Percentiles rank a stretch among this genome's conserved stretches.
Conservation (phyloP, 1,140 invertebrate genomes). For the Druon quercuslanigerum region DNA sequence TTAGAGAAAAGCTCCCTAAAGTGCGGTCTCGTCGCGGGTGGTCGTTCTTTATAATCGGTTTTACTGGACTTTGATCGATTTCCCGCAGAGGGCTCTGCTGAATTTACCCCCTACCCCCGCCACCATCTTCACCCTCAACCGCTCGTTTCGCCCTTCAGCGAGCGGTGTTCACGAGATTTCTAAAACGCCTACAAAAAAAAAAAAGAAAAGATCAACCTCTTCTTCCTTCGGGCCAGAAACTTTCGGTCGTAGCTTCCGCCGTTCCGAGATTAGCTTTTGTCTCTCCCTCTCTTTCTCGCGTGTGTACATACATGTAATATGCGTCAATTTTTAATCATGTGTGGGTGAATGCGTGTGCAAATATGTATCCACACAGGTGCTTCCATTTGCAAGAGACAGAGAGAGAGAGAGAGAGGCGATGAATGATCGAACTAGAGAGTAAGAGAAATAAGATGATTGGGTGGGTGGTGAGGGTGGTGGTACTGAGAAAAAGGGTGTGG, state of each 20-base stretch:
- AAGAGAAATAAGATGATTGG: constrained; percentile 31
- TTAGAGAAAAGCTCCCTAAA: background rate
- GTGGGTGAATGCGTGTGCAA: background rate
- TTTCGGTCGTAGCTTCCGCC: constrained; percentile 52
- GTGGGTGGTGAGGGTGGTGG: background rate
- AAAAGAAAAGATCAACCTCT: constrained; percentile 32
- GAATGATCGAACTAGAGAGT: constrained; percentile 20
- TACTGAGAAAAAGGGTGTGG: constrained; percentile 16
- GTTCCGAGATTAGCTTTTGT: constrained; percentile 42
- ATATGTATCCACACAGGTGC: constrained; percentile 11
- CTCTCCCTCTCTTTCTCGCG: background rate
- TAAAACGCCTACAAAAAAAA: too few relatives aligned
- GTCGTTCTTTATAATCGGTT: constrained; percentile 32
- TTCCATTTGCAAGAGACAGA: constrained; percentile 5
- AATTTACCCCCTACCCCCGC: too few relatives aligned
- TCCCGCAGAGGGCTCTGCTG: constrained; percentile 1
- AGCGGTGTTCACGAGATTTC: too few relatives aligned
- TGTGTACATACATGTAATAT: too few relatives aligned
- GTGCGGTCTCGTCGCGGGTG: constrained; percentile 34
- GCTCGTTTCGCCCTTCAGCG: too few relatives aligned
- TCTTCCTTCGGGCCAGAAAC: constrained; percentile 49
- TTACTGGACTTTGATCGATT: constrained; percentile 38
- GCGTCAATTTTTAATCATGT: background rate
- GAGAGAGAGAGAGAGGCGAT: background rate
- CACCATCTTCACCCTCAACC: too few relatives aligned